Base-by-base conservation (phyloP, 1,140 invertebrate genomes). In the Calliphora vicina region DNA sequence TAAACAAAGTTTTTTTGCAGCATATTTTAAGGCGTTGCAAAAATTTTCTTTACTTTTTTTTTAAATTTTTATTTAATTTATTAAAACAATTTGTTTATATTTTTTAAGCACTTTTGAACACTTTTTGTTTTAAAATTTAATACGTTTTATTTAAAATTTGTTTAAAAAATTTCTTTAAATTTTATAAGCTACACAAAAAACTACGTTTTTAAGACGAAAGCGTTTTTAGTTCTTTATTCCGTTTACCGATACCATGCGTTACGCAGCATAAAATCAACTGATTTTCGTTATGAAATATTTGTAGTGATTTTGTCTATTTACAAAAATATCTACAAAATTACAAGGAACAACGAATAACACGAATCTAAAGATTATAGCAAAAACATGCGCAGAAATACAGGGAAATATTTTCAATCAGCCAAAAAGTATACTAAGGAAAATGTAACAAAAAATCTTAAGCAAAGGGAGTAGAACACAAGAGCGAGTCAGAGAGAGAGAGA, bases 261-360 rank as follows among this genome's bases (percentile, higher is more conserved):
- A 78, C 74, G 74, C 74, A 78, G 74, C 74, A 78, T 43, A 78
- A 78, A 23, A 78, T 78, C 74, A 78, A 78, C 74, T 78, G 74
- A 78, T 78, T 43, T 42, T 43, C 1, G 12, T 78, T 20, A 45
- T 78, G 35, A 78, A 78, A 78, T 78, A 78, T 78, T 78, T 42
- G 74, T 45, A 27, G 74, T 78, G 74, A 78, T 78, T 78, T 78
- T 43, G 74, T 78, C 20, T 25, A 78, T 23, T 23, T 10, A 15
- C 35, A 45, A 43, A 45, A 43, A 23, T 29, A 6, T n/a, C n/a
- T n/a, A n/a, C n/a, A 9, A 72, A 72, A 17, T 78, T 43, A 45
- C 35, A 45, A 10, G 35, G 20, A 43, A 35, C 29, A 17, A 43
- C n/a, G n/a, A 78, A 43, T 20, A 78, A 78, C 4, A 23, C 12